A percentile compares a stretch with the other conserved stretches of the same genome.
phyloP scores from a whole-genome alignment of 2,888 invertebrate genomes.

The Elegia similella region DNA sequence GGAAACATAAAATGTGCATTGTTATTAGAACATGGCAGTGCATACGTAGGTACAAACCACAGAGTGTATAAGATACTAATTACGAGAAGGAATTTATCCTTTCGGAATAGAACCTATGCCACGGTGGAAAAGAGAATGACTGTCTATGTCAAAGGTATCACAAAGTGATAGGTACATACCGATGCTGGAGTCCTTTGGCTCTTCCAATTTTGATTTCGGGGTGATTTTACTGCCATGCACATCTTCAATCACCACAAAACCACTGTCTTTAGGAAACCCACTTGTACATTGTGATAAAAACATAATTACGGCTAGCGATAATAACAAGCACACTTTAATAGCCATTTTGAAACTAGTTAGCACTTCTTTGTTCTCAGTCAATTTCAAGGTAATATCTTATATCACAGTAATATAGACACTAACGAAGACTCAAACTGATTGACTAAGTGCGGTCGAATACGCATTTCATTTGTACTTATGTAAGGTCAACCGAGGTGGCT shows the following conservation, averaged over 20 bases:
- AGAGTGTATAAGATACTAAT: no score
- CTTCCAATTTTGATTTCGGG: neutral
- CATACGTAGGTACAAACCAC: neutral
- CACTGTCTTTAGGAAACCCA: conserved; percentile 19
- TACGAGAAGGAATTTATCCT: no score
- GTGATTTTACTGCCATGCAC: conserved; percentile 17
- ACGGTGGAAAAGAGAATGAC: no score
- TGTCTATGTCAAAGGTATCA: no score
- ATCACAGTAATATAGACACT: neutral
- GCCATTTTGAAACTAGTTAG: conserved; percentile 1
- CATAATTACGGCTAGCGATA: neutral
- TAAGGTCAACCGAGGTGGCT: conserved; percentile 5
- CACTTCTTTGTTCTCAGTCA: neutral
- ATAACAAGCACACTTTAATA: neutral
- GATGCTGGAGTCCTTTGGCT: neutral
- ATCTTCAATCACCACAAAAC: conserved; percentile 28
- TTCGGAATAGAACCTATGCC: no score
- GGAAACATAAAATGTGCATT: neutral
- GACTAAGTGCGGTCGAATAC: conserved; percentile 1
- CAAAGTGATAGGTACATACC: conserved; percentile 10
- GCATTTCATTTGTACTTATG: neutral
- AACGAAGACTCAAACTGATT: neutral
- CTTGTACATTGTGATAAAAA: conserved; percentile 5
- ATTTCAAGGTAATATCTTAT: neutral
- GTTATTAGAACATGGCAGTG: no score